phyloP scores from a whole-genome alignment of 1,140 invertebrate genomes.

The Drosophila pectinifera region DNA sequence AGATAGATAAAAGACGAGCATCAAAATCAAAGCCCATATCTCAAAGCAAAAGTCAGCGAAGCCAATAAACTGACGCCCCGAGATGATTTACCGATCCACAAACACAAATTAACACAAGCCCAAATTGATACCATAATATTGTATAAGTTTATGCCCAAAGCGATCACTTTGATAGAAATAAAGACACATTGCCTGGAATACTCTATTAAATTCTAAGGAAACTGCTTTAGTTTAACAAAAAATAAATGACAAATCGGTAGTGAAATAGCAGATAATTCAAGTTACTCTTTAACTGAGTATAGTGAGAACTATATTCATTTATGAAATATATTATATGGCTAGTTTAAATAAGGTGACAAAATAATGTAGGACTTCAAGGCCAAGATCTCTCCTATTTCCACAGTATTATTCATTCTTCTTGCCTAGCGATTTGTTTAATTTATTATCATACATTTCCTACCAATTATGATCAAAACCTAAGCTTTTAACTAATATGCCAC shows the following conservation, averaged over 20 bases:
- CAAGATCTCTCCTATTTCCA: no score
- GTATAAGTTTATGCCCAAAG: slow-evolving; percentile 38
- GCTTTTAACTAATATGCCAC: background rate
- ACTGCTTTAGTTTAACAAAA: background rate
- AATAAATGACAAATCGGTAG: background rate
- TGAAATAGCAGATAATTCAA: background rate
- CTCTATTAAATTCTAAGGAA: slow-evolving; percentile 1
- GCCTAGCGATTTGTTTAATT: no score
- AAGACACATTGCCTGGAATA: slow-evolving; percentile 10
- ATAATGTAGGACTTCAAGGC: no score
- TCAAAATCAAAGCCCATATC: slow-evolving; percentile 26
- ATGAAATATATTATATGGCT: no score
- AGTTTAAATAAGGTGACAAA: no score
- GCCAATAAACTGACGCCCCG: slow-evolving; percentile 64
- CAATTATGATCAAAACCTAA: no score
- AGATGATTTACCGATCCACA: slow-evolving; percentile 48
- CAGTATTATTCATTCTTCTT: no score
- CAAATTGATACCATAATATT: slow-evolving; percentile 52
- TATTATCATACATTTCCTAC: background rate
- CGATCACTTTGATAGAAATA: slow-evolving; percentile 11
- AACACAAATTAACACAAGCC: slow-evolving; percentile 47
- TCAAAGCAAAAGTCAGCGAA: slow-evolving; percentile 30
- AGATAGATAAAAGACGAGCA: slow-evolving; percentile 12
- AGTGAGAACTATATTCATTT: background rate
- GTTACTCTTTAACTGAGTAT: background rate